Conservation (phyloP, 2,113 vertebrate genomes). For the Vicugna pacos region DNA sequence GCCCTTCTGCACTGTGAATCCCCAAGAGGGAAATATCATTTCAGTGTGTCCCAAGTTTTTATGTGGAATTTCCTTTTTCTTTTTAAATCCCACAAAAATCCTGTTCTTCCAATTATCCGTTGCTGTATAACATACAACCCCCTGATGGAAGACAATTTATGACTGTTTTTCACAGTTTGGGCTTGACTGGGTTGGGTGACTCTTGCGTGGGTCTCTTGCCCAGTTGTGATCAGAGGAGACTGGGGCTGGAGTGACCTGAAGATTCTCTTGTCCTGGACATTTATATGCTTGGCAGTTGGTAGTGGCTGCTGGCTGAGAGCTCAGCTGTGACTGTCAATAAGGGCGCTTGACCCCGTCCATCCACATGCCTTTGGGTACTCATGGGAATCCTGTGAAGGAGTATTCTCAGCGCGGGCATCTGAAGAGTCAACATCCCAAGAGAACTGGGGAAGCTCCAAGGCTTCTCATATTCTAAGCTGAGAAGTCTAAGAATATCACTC, state of each 20-base stretch:
- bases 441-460: background rate
- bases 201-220: background rate
- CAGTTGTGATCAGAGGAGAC: background rate
- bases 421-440: background rate
- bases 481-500: background rate
- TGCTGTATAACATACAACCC: background rate
- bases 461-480: background rate
- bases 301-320: background rate
- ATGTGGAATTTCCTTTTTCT: background rate
- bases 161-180: background rate
- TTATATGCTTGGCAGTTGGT: background rate
- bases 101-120: background rate
- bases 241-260: background rate
- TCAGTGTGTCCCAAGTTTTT: background rate
- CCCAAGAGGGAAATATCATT: background rate
- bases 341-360: background rate
- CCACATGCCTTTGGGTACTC: background rate
- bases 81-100: background rate
- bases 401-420: background rate
- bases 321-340: background rate
- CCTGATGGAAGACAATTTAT: background rate
- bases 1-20: background rate
- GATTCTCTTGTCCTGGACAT: background rate
- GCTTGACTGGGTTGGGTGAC: background rate
- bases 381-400: background rate